Evolutionary conservation across 2,113 vertebrate species (phyloP).

Genomic region (Toxotes chatareus): DNA sequence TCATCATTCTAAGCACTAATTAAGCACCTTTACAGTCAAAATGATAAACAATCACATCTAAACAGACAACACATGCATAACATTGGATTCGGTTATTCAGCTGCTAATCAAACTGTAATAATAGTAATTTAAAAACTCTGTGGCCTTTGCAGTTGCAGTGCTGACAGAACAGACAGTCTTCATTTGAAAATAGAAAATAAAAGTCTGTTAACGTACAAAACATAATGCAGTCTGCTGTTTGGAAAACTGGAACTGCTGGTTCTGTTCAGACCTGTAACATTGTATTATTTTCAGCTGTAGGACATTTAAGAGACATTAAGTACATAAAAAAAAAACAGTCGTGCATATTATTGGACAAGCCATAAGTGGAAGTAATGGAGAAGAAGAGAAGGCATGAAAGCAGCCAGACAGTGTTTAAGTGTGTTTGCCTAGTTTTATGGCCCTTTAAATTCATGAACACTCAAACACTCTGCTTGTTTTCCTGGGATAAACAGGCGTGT

Average conservation of each 20-base stretch:
- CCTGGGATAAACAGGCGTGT: conserved; percentile 55
- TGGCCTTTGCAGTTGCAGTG: conserved; percentile 17
- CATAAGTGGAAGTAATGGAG: conserved; percentile 29
- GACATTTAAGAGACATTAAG: neutral
- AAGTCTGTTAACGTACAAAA: neutral
- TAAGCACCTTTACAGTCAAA: conserved; percentile 52
- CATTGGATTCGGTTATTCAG: conserved; percentile 25
- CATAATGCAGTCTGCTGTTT: neutral
- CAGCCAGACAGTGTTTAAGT: conserved; percentile 67
- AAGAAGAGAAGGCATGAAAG: conserved; percentile 61
- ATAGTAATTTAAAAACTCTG: conserved; percentile 2
- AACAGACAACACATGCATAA: conserved; percentile 38
- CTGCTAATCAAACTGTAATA: conserved; percentile 28
- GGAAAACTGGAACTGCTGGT: neutral
- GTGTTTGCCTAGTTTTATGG: conserved; percentile 75
- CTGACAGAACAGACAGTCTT: conserved; percentile 1
- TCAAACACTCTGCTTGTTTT: conserved; percentile 69
- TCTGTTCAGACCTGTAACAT: conserved; percentile 12
- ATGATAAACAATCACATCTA: conserved; percentile 39
- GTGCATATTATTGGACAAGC: conserved; percentile 28
- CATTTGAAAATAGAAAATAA: neutral
- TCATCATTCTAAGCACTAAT: conserved; percentile 68
- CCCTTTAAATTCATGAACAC: conserved; percentile 72
- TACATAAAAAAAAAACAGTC: neutral
- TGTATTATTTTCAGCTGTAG: neutral